A percentile compares a stretch with the other conserved stretches of the same genome.
These are phyloP conservation scores for Atrina japonica DNA, from an alignment of 2,888 invertebrate genomes.

Conservation along the genomic window DNA sequence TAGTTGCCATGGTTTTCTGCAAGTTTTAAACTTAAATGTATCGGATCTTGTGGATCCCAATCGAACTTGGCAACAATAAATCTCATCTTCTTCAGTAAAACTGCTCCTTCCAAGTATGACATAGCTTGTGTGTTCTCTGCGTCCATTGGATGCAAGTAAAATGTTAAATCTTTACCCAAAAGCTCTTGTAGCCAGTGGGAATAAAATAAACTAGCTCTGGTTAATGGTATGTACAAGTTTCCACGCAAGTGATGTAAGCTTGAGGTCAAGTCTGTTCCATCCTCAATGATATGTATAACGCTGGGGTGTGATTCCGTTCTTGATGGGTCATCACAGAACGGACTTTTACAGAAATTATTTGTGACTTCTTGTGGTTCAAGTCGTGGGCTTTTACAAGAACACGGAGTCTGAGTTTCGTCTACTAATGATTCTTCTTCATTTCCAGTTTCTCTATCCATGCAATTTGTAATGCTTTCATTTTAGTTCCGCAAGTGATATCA, in stretches of 20 bases:
- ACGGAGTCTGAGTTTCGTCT: too few species aligned
- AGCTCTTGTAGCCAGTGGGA: conserved; percentile 6
- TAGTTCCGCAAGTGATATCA: too few species aligned
- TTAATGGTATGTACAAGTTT: conserved; percentile 4
- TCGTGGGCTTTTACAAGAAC: neutral
- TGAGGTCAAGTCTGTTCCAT: neutral
- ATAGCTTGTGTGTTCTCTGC: neutral
- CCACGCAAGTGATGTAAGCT: neutral
- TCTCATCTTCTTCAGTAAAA: neutral
- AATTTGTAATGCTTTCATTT: too few species aligned
- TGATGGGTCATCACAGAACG: neutral
- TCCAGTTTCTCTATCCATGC: too few species aligned
- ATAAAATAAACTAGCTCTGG: neutral
- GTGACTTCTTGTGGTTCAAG: neutral
- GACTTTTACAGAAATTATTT: conserved; percentile 2
- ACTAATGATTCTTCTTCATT: too few species aligned
- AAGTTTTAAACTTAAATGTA: neutral
- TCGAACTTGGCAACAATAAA: conserved; percentile 7
- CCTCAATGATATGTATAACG: conserved; percentile 1
- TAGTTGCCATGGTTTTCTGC: conserved; percentile 11
- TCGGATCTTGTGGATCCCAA: neutral
- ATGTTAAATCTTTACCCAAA: neutral
- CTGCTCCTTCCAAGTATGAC: neutral
- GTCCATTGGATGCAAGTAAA: conserved; percentile 9
- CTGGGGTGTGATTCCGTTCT: neutral